Base-by-base conservation (phyloP, 2,888 invertebrate genomes). In the Mongoloraphidia duomilia region DNA sequence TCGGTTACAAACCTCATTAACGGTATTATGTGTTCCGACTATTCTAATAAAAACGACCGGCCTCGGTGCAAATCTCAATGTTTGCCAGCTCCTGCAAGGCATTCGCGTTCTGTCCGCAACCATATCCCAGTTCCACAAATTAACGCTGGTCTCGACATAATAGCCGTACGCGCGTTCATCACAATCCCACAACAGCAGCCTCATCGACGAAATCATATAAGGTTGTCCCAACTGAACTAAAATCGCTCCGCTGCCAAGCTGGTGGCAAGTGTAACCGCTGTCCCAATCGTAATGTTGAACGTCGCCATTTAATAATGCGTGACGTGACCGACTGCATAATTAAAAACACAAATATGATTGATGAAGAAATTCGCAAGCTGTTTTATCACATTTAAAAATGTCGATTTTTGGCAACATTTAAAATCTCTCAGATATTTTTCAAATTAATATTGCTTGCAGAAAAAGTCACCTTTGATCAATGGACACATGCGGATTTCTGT, bases 201-300 rank as follows among this genome's bases (percentile, higher is more conserved):
- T 80, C 75, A 97, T 80, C 34, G 91, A 91, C 49, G 83, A 80
- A 53, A 97, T 80, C 63, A 93, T 76, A 67, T 93, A 96, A 3
- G 98, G 97, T 74, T 98, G 98, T 49, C 82, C 73, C 56, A 98
- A 77, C 70, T 97, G 94, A 53, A 98, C 86, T 58, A 93, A 79
- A 63, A 98, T 95, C 57, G 90, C 84, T 50, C 97, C 96, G 56
- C 90, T 87, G 58, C 93, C 92, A 53, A 93, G 73, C 70, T 95
- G 95, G 73, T 96, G 95, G 67, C 95, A 96, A 5, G 95, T 96
- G 69, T 96, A 97, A 54, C 96, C 96, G 48, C 88, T 89, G 70
- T 98, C 97, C 96, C 96, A 97, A 73, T 97, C 95, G 69, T 97
- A 98, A 70, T 89, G 85, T 60, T 83, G 79, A 48, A 81, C 89